Percentiles rank a stretch among this genome's conserved stretches.
phyloP scores from a whole-genome alignment of 1,140 invertebrate genomes.

The Chionoecetes opilio region DNA sequence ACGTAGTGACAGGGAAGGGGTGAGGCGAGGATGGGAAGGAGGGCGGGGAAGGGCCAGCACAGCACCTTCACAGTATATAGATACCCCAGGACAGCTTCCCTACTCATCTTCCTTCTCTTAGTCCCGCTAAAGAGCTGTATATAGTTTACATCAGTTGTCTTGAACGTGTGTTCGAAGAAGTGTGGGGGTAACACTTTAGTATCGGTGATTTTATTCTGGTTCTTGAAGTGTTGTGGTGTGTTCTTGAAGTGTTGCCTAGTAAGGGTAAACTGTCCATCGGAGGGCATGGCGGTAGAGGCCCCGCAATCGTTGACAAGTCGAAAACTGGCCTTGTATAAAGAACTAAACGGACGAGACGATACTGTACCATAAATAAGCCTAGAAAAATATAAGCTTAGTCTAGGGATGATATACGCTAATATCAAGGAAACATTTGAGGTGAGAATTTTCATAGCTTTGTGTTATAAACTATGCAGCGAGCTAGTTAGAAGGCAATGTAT shows the following conservation, averaged over 20 bases:
- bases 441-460: neutral
- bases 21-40: neutral
- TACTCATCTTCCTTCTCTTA: neutral
- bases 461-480: neutral
- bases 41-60: neutral
- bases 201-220: too few species aligned
- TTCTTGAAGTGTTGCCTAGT: neutral
- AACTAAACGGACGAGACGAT: neutral
- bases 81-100: neutral
- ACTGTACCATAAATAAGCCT: neutral
- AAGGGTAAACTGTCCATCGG: neutral
- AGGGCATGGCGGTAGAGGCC: neutral
- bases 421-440: neutral
- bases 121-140: too few species aligned
- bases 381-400: slow-evolving; percentile 30
- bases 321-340: too few species aligned
- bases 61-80: neutral
- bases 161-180: too few species aligned
- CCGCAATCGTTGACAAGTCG: neutral
- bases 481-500: slow-evolving; percentile 7
- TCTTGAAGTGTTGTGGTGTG: too few species aligned
- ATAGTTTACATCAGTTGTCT: too few species aligned
- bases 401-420: neutral
- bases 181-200: too few species aligned
- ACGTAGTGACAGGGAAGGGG: neutral